Conservation (phyloP, 1,140 invertebrate genomes). For the Nebria ingens region DNA sequence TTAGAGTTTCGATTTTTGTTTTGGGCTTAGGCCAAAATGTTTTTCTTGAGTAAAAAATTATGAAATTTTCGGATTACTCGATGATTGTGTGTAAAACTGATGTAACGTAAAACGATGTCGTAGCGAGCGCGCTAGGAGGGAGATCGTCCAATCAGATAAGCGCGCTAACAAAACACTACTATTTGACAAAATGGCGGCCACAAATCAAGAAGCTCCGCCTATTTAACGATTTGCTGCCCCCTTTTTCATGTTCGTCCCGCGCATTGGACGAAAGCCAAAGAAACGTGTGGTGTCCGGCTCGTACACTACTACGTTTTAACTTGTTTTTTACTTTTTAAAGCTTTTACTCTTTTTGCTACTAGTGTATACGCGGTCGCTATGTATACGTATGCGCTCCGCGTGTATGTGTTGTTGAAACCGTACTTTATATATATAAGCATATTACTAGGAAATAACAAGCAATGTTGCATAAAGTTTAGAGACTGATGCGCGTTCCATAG, state of each 20-base stretch:
- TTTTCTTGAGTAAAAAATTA: neutral
- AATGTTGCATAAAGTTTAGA: no score
- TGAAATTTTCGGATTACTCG: neutral
- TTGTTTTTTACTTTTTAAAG: slow-evolving; percentile 1
- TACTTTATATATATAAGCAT: slow-evolving; percentile 10
- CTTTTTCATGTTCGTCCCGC: slow-evolving; percentile 34
- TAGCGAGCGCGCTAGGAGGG: slow-evolving; percentile 25
- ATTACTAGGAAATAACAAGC: no score
- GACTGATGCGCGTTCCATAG: no score
- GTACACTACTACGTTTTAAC: neutral
- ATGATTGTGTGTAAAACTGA: no score
- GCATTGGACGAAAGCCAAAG: slow-evolving; percentile 25
- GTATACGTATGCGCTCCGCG: no score
- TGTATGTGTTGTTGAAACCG: neutral
- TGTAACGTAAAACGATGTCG: neutral
- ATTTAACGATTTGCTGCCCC: slow-evolving; percentile 35
- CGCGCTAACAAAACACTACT: slow-evolving; percentile 37
- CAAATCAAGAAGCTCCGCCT: slow-evolving; percentile 35
- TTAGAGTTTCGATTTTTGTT: no score
- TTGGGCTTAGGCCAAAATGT: no score
- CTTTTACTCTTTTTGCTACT: no score
- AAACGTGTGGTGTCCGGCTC: slow-evolving; percentile 1
- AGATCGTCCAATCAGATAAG: slow-evolving; percentile 37
- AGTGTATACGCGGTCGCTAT: no score
- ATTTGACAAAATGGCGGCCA: slow-evolving; percentile 40